Conservation (phyloP, 2,113 vertebrate species). For the Indicator indicator region DNA sequence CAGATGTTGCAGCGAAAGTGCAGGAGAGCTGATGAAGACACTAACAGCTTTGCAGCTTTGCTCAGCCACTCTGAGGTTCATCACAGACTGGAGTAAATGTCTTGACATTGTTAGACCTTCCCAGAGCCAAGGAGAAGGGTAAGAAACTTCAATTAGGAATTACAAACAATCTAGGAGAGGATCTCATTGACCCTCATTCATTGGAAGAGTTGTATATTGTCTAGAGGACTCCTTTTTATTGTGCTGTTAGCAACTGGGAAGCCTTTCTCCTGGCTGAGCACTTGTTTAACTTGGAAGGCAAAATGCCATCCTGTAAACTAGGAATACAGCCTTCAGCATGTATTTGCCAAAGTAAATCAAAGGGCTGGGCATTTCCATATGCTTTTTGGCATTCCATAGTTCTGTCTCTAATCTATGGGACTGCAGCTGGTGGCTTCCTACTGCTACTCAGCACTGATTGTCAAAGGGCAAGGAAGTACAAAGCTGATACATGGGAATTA, state of each 20-base stretch:
- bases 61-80: not conserved
- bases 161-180: not conserved
- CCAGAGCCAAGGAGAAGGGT: not conserved
- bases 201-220: not conserved
- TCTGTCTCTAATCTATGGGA: not conserved
- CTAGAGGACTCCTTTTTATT: not conserved
- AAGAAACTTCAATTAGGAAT: not conserved
- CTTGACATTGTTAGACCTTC: not conserved
- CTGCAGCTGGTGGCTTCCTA: not conserved
- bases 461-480: not conserved
- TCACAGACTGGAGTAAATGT: not conserved
- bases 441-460: not conserved
- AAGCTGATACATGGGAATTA: not conserved
- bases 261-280: not conserved
- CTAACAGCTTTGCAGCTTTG: not conserved
- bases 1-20: not conserved
- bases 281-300: conserved; percentile 28
- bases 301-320: not conserved
- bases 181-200: not conserved
- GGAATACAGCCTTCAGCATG: not conserved
- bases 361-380: not conserved
- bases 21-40: not conserved
- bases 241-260: not conserved
- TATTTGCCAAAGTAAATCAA: conserved; percentile 31
- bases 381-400: not conserved